These are phyloP conservation scores for Sebastes matsubarae DNA, from an alignment of 2,797 vertebrate species.

Conservation along the genomic window DNA sequence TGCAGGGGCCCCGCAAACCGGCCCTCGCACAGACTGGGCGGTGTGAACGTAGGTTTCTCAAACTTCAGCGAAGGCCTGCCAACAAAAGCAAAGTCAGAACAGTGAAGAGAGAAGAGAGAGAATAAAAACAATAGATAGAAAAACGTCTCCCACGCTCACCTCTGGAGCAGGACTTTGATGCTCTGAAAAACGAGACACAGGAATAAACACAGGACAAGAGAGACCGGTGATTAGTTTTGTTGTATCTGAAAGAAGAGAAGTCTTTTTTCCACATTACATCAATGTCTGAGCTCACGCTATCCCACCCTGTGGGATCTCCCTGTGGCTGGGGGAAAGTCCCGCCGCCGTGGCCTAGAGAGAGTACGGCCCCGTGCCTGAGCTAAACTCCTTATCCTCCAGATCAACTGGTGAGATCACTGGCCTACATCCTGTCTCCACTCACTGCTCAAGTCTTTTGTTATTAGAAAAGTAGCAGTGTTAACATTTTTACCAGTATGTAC, in stretches of 20 bases:
- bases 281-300: constrained; percentile 73
- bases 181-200: constrained; percentile 72
- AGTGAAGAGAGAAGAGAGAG: background rate
- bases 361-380: constrained; percentile 40
- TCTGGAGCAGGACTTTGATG: constrained; percentile 83
- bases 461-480: background rate
- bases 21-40: constrained; percentile 83
- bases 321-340: constrained; percentile 82
- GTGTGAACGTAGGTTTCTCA: constrained; percentile 80
- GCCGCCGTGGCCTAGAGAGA: constrained; percentile 27
- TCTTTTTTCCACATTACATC: constrained; percentile 84
- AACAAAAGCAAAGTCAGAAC: constrained; percentile 34
- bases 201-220: constrained; percentile 53
- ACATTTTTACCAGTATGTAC: background rate
- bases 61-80: constrained; percentile 83
- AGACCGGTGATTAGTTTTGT: constrained; percentile 68
- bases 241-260: constrained; percentile 46
- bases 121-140: constrained; percentile 16
- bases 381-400: constrained; percentile 63
- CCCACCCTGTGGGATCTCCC: constrained; percentile 73
- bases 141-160: constrained; percentile 73
- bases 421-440: constrained; percentile 68
- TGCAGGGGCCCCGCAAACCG: constrained; percentile 86
- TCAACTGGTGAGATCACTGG: constrained; percentile 64
- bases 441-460: constrained; percentile 38